Evolutionary conservation across 1,140 invertebrate genomes (phyloP), one percentile per base, ranked within the genome.

Genomic region (Macrotrachela quadricornifera): DNA sequence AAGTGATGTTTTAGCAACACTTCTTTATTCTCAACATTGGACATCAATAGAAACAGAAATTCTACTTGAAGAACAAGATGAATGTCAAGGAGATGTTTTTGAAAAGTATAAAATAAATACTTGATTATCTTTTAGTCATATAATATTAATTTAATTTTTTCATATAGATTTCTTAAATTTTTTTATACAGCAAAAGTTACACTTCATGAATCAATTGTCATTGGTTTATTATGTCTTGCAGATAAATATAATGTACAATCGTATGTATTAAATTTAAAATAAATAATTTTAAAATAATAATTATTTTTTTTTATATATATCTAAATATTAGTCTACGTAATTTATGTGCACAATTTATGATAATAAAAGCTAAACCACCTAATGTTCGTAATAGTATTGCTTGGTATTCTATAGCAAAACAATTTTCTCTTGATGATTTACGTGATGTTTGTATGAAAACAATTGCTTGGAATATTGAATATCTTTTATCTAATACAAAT

Each of bases 211-310:
- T 61, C 64, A 0, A 61, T 60, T 14, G 62, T 63, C 21, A 62
- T 68, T 1, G 68, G 68, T 10, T 64, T 70, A 49, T 57, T 70
- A n/a, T 70, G 66, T 54, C 58, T 70, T 18, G 68, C 68, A 14
- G 68, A 70, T 56, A 70, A 70, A 51, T 70, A 70, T 57, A 62
- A 65, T 54, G 68, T 70, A 4, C 54, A 56, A n/a, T 67, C 68
- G 16, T 30, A 30, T 30, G 21, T 30, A 30, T 4, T 2, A 30
- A 9, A 30, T 30, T 30, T 4, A 30, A 4, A 30, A 30, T 30
- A 30, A 4, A 4, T 9, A 30, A 30, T 2, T 30, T 30, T 30
- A 4, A 2, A 4, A 4, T 30, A 30, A 4, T 9, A 30, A 30
- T 30, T 30, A 30, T 30, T 30, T 2, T 4, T 30, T 30, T 30